These are phyloP conservation scores for Lepidochrysops patricia DNA, from an alignment of 2,888 invertebrate species.

Conservation along the genomic window DNA sequence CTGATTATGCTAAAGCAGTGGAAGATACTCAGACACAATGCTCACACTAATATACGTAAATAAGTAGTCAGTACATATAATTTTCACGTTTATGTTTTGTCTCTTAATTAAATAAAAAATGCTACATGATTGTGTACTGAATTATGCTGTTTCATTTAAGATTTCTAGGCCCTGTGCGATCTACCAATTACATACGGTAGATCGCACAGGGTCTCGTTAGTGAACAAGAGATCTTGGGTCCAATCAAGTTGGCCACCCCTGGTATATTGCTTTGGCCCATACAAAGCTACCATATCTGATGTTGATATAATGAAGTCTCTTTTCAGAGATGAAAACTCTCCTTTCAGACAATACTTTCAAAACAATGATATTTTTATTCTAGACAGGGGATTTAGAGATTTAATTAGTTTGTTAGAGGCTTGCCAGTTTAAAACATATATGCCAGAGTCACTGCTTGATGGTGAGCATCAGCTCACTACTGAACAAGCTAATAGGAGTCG, in stretches of 20 bases:
- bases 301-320: conserved; percentile 20
- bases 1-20: conserved; percentile 26
- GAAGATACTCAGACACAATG: conserved; percentile 25
- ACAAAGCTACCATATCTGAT: conserved; percentile 20
- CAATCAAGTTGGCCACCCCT: too few relatives aligned
- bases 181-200: too few relatives aligned
- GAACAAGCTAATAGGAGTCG: conserved; percentile 12
- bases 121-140: background rate
- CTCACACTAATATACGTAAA: conserved; percentile 24
- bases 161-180: too few relatives aligned
- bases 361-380: conserved; percentile 20
- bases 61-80: background rate
- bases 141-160: background rate
- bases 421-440: conserved; percentile 7
- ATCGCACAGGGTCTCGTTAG: too few relatives aligned
- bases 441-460: conserved; percentile 9
- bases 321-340: conserved; percentile 16
- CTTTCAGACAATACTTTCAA: conserved; percentile 15
- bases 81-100: too few relatives aligned
- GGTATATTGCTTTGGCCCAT: conserved; percentile 1
- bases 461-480: background rate
- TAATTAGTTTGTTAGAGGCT: conserved; percentile 12
- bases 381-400: conserved; percentile 16
- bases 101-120: conserved; percentile 13
- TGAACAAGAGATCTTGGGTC: too few relatives aligned